Evolutionary conservation across 2,797 vertebrate species (phyloP), one percentile per base, ranked within the genome.

Genomic region (Tympanoctomys barrerae): DNA sequence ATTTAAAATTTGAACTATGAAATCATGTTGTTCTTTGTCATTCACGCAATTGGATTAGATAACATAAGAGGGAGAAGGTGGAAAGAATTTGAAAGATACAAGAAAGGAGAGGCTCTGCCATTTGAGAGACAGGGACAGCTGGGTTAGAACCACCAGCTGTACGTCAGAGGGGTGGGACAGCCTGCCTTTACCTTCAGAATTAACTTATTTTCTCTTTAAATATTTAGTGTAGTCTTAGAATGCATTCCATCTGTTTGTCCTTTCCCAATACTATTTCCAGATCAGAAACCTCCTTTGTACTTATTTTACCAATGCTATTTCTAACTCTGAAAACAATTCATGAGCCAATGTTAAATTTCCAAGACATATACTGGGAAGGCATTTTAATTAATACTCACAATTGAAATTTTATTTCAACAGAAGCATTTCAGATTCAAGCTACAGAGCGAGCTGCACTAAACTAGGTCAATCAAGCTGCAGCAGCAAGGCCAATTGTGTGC

Each of bases 371-470:
- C 12, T 49, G 46, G 73, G 77, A 83, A 89, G 28, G 21, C 21
- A 31, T 95, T 88, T 95, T 95, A 91, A 83, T 71, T 93, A 59
- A 79, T 80, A 62, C 7, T 89, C 80, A 39, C n/a, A 68, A 36
- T 22, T 90, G 8, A 90, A 90, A 42, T 86, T 83, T 90, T 31
- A n/a, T 96, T 87, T 91, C 36, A 82, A 42, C n/a, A 61, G 18
- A 57, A 90, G 33, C 68, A 42, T 90, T 93, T 90, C 82, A 61
- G 31, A 96, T 84, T 71, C 31, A 24, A 52, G 59, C 59, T 83
- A 7, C 19, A 88, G 68, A 96, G 86, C 49, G 90, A 49, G 42
- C 73, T 90, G 33, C 13, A 2, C 59, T 81, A n/a, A 92, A 86
- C 24, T 49, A 88, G 92, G 90, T 94, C 90, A 94, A 0, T 57